phyloP scores from a whole-genome alignment of 2,113 vertebrate genomes.

The Nerophis ophidion region DNA sequence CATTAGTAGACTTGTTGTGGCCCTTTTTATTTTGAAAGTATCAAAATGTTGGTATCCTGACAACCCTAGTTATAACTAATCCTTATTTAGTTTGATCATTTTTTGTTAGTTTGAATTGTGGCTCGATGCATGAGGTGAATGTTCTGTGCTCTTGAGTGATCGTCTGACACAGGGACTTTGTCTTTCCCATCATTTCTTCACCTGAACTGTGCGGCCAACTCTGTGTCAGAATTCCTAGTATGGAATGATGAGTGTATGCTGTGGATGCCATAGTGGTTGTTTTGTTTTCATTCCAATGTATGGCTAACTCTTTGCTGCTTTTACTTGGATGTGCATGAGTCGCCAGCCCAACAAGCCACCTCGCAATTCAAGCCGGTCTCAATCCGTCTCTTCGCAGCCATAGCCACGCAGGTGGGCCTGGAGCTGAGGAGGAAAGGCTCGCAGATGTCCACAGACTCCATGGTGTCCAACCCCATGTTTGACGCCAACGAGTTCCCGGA shows the following conservation, averaged over 20 bases:
- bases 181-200: conserved; percentile 26
- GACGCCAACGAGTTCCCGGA: conserved; percentile 91
- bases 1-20: too few species aligned
- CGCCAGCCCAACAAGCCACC: background rate
- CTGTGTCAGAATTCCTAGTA: conserved; percentile 85
- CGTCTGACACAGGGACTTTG: conserved; percentile 69
- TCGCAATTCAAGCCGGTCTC: conserved; percentile 57
- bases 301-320: conserved; percentile 15
- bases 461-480: conserved; percentile 88
- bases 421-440: conserved; percentile 91
- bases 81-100: conserved; percentile 54
- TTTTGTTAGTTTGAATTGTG: conserved; percentile 56
- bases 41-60: too few species aligned
- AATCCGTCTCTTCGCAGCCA: conserved; percentile 71
- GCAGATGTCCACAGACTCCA: conserved; percentile 91
- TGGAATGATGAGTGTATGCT: conserved; percentile 42
- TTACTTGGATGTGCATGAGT: conserved; percentile 55
- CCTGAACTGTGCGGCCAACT: conserved; percentile 57
- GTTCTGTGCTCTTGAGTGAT: conserved; percentile 50
- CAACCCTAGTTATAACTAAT: conserved; percentile 16
- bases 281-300: conserved; percentile 8
- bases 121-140: conserved; percentile 70
- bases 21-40: too few species aligned
- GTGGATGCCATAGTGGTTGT: conserved; percentile 34
- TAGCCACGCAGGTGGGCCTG: conserved; percentile 86